These are phyloP conservation scores for Cabera pusaria DNA, from an alignment of 2,888 invertebrate species.

Conservation along the genomic window DNA sequence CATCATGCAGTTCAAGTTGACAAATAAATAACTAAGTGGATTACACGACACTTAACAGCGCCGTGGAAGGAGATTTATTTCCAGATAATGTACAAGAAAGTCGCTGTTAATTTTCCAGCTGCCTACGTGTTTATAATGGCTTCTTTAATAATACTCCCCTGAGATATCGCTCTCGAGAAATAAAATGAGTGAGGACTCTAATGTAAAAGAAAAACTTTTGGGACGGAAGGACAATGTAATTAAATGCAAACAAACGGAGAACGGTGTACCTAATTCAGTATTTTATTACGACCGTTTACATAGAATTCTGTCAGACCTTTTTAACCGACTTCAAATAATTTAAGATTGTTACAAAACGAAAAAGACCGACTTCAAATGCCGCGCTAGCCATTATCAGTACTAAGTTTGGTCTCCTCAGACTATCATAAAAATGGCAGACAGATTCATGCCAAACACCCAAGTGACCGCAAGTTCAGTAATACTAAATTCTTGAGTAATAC, in stretches of 20 bases:
- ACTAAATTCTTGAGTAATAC: too few relatives aligned
- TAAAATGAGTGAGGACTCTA: conserved; percentile 19
- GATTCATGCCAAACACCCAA: too few relatives aligned
- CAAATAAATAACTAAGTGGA: conserved; percentile 37
- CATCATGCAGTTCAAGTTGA: conserved; percentile 26
- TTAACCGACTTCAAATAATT: too few relatives aligned
- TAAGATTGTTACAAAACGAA: too few relatives aligned
- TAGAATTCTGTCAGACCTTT: too few relatives aligned
- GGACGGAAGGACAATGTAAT: conserved; percentile 14
- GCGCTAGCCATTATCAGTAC: too few relatives aligned
- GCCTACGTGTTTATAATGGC: conserved; percentile 44
- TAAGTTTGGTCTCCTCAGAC: too few relatives aligned
- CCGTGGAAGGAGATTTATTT: conserved; percentile 46
- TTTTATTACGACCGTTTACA: too few relatives aligned
- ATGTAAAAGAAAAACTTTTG: conserved; percentile 8
- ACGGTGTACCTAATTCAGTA: too few relatives aligned
- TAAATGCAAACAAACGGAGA: conserved; percentile 12
- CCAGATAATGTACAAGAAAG: conserved; percentile 41
- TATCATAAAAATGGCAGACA: too few relatives aligned
- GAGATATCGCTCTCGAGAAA: conserved; percentile 35
- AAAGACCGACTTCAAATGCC: too few relatives aligned
- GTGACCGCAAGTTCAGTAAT: too few relatives aligned
- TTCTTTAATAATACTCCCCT: conserved; percentile 41
- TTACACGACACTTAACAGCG: conserved; percentile 43
- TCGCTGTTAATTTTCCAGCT: conserved; percentile 40